Base-by-base conservation (phyloP, 2,113 vertebrate species). In the Chloroceryle aenea region DNA sequence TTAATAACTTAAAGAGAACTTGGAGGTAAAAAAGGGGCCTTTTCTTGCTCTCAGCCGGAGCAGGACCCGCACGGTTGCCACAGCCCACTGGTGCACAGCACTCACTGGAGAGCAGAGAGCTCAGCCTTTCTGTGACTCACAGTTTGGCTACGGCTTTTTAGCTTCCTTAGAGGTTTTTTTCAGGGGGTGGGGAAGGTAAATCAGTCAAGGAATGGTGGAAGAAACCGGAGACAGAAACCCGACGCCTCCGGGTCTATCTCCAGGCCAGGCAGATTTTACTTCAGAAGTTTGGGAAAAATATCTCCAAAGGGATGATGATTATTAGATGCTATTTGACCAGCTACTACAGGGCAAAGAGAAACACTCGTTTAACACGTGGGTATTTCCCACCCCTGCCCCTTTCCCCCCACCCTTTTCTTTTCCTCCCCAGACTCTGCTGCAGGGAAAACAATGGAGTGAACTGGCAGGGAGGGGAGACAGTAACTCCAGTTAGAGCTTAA, bases 101-200 rank as follows among this genome's bases (percentile, higher is more conserved):
- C 8, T 63, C 90, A 20, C 50, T 0, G 64, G 67, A 34, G 87
- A 80, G 72, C 68, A 30, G 87, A 45, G 61, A 81, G 79, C 90
- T 87, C 80, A 52, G 91, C 56, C 62, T 63, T 81, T 36, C 94
- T 63, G 38, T 95, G 94, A 97, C 94, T 97, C 95, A 97, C 45
- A 47, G 59, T 42, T 87, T 95, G 94, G 96, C 96, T 87, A 9
- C 93, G 56, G 87, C 85, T 71, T 72, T 87, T 29, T 20, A 61
- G 87, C 94, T 82, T 83, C 89, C 94, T 97, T 29, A 48, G 85
- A 94, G 93, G 30, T 87, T 43, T 43, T 63, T 94, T 85, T 64
- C 59, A 72, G 94, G 96, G 91, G 77, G 73, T 95, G 72, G 93
- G 90, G 91, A 96, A 96, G 88, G 88, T 95, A 94, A 94, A 96